These are phyloP conservation scores for Rhea americana DNA, from an alignment of 2,113 vertebrate genomes.

Conservation along the genomic window DNA sequence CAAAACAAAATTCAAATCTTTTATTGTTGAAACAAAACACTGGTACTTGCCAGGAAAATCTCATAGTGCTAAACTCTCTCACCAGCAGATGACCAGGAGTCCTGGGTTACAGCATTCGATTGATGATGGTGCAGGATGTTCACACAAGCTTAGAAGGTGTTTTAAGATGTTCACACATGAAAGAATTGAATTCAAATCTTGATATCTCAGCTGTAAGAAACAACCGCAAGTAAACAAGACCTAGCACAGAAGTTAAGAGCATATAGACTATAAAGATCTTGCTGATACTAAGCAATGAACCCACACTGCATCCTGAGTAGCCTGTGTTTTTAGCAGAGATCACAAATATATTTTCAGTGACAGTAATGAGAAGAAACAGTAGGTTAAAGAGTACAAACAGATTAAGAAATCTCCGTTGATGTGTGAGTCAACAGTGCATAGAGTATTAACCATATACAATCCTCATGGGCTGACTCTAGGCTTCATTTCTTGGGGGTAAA, in stretches of 20 bases:
- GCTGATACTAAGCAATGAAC: background rate
- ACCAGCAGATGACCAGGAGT: background rate
- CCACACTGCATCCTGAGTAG: background rate
- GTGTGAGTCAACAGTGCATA: constrained; percentile 12
- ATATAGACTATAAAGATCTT: background rate
- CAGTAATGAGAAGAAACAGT: constrained; percentile 44
- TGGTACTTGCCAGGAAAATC: background rate
- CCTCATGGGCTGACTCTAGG: background rate
- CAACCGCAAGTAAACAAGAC: background rate
- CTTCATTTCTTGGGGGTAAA: background rate
- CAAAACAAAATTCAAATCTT: background rate
- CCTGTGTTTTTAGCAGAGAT: background rate
- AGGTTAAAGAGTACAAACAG: background rate
- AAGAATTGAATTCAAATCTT: background rate
- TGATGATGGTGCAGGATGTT: background rate
- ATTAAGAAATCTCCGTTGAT: constrained; percentile 11
- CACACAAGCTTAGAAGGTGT: background rate
- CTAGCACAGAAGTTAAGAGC: background rate
- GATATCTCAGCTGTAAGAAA: background rate
- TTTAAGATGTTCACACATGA: background rate
- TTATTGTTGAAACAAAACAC: background rate
- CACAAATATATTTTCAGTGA: background rate
- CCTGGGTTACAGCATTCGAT: background rate
- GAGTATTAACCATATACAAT: background rate
- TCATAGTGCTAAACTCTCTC: background rate